Percentiles rank a stretch among this genome's conserved stretches.
These are phyloP conservation scores for Lagopus leucura DNA, from an alignment of 2,113 vertebrate genomes.

Conservation along the genomic window DNA sequence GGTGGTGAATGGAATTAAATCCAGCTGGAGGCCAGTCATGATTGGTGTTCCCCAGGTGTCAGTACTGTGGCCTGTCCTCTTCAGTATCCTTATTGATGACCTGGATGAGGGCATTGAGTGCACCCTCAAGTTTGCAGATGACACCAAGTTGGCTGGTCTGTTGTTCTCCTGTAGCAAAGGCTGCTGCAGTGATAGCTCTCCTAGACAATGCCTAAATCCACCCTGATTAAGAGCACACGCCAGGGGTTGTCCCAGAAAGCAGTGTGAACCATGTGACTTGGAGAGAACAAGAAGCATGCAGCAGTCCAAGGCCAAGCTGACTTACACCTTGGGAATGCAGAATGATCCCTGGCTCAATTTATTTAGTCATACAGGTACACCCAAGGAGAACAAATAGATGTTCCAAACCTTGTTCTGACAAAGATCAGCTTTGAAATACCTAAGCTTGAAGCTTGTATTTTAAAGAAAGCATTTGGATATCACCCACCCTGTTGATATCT, in stretches of 20 bases:
- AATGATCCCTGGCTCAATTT: neutral
- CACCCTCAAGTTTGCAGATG: too few relatives aligned
- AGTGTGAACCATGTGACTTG: neutral
- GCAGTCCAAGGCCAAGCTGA: neutral
- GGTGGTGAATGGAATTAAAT: too few relatives aligned
- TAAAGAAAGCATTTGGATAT: neutral
- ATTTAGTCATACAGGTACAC: neutral
- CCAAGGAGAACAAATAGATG: neutral
- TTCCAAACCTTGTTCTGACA: neutral
- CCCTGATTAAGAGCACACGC: neutral
- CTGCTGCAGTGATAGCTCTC: neutral
- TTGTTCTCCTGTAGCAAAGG: neutral
- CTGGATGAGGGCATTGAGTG: too few relatives aligned
- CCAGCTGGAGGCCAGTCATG: too few relatives aligned
- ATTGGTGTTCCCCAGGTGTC: too few relatives aligned
- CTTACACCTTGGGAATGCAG: neutral
- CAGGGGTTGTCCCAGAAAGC: neutral
- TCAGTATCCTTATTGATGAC: too few relatives aligned
- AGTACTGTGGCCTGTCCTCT: too few relatives aligned
- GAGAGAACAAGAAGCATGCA: neutral
- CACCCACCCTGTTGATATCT: fast-evolving
- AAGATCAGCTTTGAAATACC: neutral
- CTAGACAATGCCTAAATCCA: neutral
- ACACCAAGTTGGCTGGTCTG: too few relatives aligned
- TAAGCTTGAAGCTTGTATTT: neutral